Evolutionary conservation across 2,888 invertebrate genomes (phyloP).

Genomic region (Sisyra terminalis): DNA sequence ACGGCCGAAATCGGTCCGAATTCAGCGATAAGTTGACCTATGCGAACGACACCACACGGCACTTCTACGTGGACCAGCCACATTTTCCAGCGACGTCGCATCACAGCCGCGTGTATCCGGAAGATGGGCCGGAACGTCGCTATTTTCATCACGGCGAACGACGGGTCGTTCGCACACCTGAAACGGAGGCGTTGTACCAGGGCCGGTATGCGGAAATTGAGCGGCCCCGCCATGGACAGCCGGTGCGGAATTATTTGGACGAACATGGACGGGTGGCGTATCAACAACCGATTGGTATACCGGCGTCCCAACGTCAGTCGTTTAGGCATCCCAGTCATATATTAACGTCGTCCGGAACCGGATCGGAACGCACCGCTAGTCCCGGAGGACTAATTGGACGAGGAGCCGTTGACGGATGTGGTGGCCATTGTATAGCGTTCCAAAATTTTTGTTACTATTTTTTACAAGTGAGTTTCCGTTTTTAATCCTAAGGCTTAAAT

Average conservation of each 20-base stretch:
- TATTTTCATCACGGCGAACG: conserved; percentile 2
- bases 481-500: too few species aligned
- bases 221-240: neutral
- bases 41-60: neutral
- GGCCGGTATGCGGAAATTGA: neutral
- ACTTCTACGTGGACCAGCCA: neutral
- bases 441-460: conserved; percentile 57
- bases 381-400: conserved; percentile 27
- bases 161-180: neutral
- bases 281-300: neutral
- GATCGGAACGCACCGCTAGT: conserved; percentile 22
- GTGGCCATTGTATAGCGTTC: conserved; percentile 50
- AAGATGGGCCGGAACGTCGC: conserved; percentile 4
- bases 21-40: neutral
- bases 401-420: conserved; percentile 45
- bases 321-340: neutral
- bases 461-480: conserved; percentile 39
- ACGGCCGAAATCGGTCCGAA: neutral
- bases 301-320: neutral
- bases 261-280: neutral
- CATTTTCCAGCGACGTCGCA: too few species aligned
- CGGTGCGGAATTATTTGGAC: neutral
- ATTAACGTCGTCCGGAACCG: conserved; percentile 1
- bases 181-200: conserved; percentile 3
- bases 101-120: conserved; percentile 4